Conservation (phyloP, 1,140 invertebrate species). For the Drosophila nikananu region DNA sequence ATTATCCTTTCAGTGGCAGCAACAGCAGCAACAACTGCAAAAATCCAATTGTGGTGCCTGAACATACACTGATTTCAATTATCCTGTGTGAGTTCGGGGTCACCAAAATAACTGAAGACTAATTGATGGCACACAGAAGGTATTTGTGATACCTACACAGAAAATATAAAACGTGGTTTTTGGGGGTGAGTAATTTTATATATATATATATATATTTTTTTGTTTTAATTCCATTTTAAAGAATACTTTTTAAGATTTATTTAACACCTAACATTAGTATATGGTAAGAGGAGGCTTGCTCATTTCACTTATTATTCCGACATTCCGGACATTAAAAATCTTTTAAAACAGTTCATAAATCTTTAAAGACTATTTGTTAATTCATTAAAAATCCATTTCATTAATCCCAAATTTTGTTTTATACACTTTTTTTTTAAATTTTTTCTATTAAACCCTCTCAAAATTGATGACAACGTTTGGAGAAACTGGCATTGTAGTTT, state of each 20-base stretch:
- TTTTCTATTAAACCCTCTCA: not conserved
- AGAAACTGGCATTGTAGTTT: not conserved
- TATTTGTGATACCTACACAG: not conserved
- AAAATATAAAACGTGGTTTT: not conserved
- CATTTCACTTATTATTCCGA: too few species aligned
- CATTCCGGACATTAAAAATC: too few species aligned
- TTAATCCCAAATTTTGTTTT: too few species aligned
- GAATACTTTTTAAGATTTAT: not conserved
- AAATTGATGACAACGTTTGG: not conserved
- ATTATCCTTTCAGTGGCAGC: constrained; percentile 46
- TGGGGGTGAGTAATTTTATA: not conserved
- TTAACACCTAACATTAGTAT: too few species aligned
- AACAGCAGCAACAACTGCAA: constrained; percentile 29
- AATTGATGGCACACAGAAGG: constrained; percentile 38
- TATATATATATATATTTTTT: too few species aligned
- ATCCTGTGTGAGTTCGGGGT: constrained; percentile 15
- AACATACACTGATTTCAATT: constrained; percentile 55
- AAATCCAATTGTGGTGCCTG: constrained; percentile 44
- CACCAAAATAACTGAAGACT: constrained; percentile 33
- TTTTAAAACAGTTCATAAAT: not conserved
- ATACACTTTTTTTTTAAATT: not conserved
- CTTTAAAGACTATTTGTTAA: not conserved
- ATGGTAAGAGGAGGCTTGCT: too few species aligned
- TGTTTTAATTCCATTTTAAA: not conserved
- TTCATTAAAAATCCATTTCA: too few species aligned